Evolutionary conservation across 23 tunicate species (phyloP), one percentile per base, ranked within the genome.

Genomic region (Pegea sp.): DNA sequence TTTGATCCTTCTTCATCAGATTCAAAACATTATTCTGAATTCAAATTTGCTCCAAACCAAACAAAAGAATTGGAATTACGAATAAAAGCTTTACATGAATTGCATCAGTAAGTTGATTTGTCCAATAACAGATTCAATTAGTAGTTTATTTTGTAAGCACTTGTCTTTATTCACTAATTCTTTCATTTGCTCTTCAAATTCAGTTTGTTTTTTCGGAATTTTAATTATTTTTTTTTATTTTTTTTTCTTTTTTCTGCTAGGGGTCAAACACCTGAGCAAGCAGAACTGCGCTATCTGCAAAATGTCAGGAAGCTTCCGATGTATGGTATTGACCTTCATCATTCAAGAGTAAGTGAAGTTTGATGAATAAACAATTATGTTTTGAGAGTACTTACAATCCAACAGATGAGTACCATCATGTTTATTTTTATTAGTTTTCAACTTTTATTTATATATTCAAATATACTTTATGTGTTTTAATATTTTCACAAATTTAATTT

Each of bases 41-140:
- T 78, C 43, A 24, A 71, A 8, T 77, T 89, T 52, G 90, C 98
- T 21, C 98, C 98, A 29, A 89, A 89, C 56, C 90, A 76, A 34
- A 70, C 90, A 1, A 18, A 18, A 11, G 70, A 66, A 13, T 33
- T 89, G 29, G 76, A 70, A 61, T 71, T 71, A 24, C 49, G 34
- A 38, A 68, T 89, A 1, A 76, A 67, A 62, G 91, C 71, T 31
- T 59, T 89, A 1, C 98, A 89, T 38, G 58, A 69, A 51, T 66
- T 77, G 0, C 74, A 63, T 34, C 60, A 69, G 88, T 76, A 34
- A 7, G 63, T 53, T 51, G 26, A 52, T 44, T 44, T 52, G 22
- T 20, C 13, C 22, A n/a, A n/a, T 52, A 60, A 44, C 64, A 44
- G 1, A 16, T 48, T 0, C n/a, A 8, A 28, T 13, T 56, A 13